Percentiles rank a stretch among this genome's conserved stretches.
Conservation (phyloP, 2,797 vertebrate genomes). For the Acanthurus tractus region DNA sequence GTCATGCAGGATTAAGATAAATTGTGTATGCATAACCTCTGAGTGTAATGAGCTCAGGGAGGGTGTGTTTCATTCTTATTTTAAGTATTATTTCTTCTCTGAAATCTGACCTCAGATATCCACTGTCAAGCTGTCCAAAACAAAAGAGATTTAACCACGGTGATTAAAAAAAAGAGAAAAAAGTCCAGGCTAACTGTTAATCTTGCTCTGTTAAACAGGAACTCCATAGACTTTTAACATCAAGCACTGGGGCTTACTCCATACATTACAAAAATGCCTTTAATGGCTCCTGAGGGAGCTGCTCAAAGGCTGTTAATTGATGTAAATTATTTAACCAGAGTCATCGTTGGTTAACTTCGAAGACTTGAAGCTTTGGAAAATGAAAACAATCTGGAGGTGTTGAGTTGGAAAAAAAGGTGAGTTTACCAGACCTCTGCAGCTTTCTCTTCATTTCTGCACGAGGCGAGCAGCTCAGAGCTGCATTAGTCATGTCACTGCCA, state of each 20-base stretch:
- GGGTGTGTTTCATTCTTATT: background rate
- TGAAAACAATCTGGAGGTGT: background rate
- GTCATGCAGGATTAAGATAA: background rate
- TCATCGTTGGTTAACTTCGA: too few relatives aligned
- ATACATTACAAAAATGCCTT: background rate
- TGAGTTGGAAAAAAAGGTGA: background rate
- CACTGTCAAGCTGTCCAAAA: background rate
- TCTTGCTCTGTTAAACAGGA: background rate
- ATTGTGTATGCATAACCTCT: background rate
- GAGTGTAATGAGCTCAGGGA: background rate
- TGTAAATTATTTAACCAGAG: background rate
- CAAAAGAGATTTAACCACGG: background rate
- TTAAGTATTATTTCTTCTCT: too few relatives aligned
- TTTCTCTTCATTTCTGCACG: background rate
- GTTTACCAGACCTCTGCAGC: background rate
- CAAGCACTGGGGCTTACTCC: background rate
- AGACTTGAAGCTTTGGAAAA: background rate
- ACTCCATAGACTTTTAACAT: background rate
- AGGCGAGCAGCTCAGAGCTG: background rate
- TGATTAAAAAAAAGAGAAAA: background rate
- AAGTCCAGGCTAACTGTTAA: background rate
- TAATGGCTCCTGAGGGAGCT: background rate
- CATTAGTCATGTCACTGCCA: background rate
- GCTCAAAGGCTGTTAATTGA: background rate
- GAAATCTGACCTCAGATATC: constrained; percentile 8